Evolutionary conservation across 1,140 invertebrate species (phyloP).

Genomic region (Scaptomyza hsui): DNA sequence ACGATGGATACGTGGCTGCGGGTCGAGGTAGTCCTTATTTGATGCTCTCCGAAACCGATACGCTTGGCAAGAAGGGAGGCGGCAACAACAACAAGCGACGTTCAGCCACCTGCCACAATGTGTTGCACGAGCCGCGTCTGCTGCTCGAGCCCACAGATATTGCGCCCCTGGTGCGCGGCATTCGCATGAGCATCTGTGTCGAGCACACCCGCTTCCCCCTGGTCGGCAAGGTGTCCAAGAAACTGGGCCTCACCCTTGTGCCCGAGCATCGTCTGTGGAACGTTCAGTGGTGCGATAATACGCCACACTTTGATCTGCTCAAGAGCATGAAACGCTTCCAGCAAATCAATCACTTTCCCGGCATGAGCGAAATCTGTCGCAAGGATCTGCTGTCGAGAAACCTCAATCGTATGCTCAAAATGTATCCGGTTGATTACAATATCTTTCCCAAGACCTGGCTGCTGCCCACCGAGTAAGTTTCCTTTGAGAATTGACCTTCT

Average conservation of each 20-base stretch:
- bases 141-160: conserved; percentile 28
- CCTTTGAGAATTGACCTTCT: background rate
- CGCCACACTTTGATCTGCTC: conserved; percentile 91
- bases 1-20: background rate
- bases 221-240: conserved; percentile 42
- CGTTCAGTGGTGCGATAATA: conserved; percentile 94
- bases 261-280: conserved; percentile 88
- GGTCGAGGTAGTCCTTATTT: conserved; percentile 22
- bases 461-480: conserved; percentile 91
- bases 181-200: conserved; percentile 59
- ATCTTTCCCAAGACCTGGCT: conserved; percentile 97
- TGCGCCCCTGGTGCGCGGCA: conserved; percentile 42
- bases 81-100: background rate
- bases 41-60: conserved; percentile 41
- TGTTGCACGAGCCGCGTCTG: conserved; percentile 22
- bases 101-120: conserved; percentile 50
- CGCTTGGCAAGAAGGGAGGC: background rate
- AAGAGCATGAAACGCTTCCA: conserved; percentile 95
- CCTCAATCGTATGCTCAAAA: conserved; percentile 92
- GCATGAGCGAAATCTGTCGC: conserved; percentile 94
- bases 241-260: conserved; percentile 62
- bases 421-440: conserved; percentile 94
- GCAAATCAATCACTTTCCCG: conserved; percentile 95
- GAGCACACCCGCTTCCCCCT: conserved; percentile 63
- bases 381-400: conserved; percentile 94